A percentile compares a stretch with the other conserved stretches of the same genome.
Evolutionary conservation across 2,113 vertebrate species (phyloP).

Genomic region (Buteo buteo): DNA sequence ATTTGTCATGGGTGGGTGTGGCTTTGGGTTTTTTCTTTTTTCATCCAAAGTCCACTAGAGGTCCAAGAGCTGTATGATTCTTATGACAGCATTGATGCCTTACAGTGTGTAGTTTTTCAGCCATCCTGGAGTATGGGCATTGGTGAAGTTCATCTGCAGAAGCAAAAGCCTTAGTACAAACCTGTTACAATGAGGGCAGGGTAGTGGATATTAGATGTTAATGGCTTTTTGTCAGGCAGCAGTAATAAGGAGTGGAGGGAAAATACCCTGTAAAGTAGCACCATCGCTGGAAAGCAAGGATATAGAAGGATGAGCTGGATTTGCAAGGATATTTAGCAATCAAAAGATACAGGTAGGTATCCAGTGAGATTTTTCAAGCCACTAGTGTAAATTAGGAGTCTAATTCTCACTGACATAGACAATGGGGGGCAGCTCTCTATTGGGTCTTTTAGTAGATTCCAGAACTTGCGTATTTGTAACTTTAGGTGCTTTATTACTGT

Average conservation of each 20-base stretch:
- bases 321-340: neutral
- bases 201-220: neutral
- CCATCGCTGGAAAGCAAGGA: neutral
- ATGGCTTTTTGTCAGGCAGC: neutral
- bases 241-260: neutral
- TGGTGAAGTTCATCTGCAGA: neutral
- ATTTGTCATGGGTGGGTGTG: neutral
- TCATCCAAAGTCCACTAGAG: neutral
- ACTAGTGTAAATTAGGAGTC: neutral
- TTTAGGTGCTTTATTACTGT: neutral
- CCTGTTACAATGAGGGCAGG: neutral
- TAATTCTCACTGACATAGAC: neutral
- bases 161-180: neutral
- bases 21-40: neutral
- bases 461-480: neutral
- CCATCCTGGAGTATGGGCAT: accelerated
- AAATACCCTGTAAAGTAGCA: neutral
- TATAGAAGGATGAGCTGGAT: neutral
- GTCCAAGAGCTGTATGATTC: neutral
- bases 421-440: neutral
- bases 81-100: neutral
- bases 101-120: neutral
- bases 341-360: neutral
- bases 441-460: neutral
- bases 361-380: neutral